Evolutionary conservation across 2,113 vertebrate genomes (phyloP).

Genomic region (Bothrops jararaca): DNA sequence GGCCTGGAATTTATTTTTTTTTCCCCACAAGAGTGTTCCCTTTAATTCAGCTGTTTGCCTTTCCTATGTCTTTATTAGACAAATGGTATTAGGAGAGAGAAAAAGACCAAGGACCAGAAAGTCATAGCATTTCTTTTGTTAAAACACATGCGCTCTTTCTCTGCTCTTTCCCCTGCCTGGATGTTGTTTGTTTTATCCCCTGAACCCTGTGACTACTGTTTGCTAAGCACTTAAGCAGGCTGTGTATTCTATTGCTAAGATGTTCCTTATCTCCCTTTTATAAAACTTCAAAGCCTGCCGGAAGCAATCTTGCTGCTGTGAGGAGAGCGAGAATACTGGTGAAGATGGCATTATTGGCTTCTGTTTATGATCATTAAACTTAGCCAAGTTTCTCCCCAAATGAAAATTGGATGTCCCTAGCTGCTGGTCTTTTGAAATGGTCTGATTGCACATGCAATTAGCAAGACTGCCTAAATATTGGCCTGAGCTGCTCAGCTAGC

Average conservation of each 20-base stretch:
- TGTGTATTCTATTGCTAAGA: slow-evolving; percentile 55
- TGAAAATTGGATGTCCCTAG: not conserved
- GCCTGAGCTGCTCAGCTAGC: not conserved
- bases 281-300: not conserved
- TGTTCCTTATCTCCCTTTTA: slow-evolving; percentile 49
- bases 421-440: not conserved
- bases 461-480: not conserved
- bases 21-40: not conserved
- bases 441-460: not conserved
- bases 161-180: not conserved
- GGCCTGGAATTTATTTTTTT: not conserved
- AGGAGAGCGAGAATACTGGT: rapidly evolving
- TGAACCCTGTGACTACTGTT: slow-evolving; percentile 55
- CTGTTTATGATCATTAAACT: not conserved
- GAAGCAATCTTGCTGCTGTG: not conserved
- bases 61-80: not conserved
- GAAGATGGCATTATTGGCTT: not conserved
- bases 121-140: not conserved
- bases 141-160: not conserved
- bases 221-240: slow-evolving; percentile 61
- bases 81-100: not conserved
- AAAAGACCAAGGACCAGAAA: not conserved
- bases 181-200: slow-evolving; percentile 39
- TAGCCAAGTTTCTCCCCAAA: not conserved
- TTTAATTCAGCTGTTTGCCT: slow-evolving; percentile 10